Conservation (phyloP, 2,797 vertebrate genomes). For the Fistularia commersonii region DNA sequence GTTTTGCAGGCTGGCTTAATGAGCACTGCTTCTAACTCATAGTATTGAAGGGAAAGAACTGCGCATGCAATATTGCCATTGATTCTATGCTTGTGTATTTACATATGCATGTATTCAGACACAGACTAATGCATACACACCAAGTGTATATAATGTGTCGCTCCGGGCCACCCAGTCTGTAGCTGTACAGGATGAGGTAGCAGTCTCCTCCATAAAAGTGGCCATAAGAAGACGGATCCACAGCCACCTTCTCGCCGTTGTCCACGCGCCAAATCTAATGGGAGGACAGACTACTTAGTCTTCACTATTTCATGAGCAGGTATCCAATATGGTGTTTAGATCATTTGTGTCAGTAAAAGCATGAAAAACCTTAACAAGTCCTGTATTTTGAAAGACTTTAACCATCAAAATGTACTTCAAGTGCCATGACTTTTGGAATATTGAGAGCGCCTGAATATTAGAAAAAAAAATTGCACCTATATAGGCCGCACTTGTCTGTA, state of each 20-base stretch:
- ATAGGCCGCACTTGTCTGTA: too few relatives aligned
- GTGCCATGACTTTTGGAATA: too few relatives aligned
- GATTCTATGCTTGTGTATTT: not conserved
- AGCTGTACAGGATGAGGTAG: constrained; percentile 82
- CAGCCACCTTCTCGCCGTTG: constrained; percentile 46
- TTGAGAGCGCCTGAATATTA: too few relatives aligned
- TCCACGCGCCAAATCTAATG: constrained; percentile 78
- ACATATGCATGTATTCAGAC: not conserved
- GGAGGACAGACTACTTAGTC: constrained; percentile 1
- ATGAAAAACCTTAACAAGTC: too few relatives aligned
- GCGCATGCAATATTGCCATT: too few relatives aligned
- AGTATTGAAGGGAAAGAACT: not conserved
- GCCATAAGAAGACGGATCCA: constrained; percentile 67
- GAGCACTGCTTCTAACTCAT: not conserved
- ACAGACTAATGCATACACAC: constrained; percentile 40
- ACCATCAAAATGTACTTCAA: too few relatives aligned
- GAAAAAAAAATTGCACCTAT: too few relatives aligned
- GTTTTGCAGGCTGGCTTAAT: not conserved
- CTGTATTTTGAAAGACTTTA: too few relatives aligned
- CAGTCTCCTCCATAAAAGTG: constrained; percentile 82
- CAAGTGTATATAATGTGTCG: constrained; percentile 82
- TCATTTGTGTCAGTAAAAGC: too few relatives aligned
- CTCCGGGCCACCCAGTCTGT: constrained; percentile 54
- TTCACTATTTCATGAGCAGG: too few relatives aligned
- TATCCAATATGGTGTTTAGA: too few relatives aligned